Percentiles rank a stretch among this genome's conserved stretches.
Conservation (phyloP, 2,888 invertebrate species). For the Epirrhoe alternata region DNA sequence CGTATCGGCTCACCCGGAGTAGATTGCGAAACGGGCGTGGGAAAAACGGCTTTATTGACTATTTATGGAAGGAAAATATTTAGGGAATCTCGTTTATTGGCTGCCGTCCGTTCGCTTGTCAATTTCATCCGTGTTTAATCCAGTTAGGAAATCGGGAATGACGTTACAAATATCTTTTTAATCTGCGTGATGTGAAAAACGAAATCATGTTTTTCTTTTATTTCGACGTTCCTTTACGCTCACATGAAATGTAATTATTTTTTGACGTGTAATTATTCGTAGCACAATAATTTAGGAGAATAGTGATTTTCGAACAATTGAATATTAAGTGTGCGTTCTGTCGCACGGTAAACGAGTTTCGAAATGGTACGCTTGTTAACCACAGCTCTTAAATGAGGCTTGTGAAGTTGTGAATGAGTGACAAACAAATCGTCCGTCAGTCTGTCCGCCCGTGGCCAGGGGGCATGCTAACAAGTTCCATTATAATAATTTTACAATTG, state of each 20-base stretch:
- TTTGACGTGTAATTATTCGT: constrained; percentile 31
- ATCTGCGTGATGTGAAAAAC: constrained; percentile 23
- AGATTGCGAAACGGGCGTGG: constrained; percentile 66
- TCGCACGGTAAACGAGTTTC: constrained; percentile 46
- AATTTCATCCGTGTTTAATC: constrained; percentile 62
- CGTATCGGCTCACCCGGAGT: constrained; percentile 60
- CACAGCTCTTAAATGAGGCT: constrained; percentile 45
- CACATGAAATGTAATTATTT: constrained; percentile 10
- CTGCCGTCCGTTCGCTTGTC: constrained; percentile 61
- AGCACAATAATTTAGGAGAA: constrained; percentile 29
- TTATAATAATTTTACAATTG: constrained; percentile 42
- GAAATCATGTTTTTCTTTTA: constrained; percentile 7
- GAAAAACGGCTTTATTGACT: constrained; percentile 67
- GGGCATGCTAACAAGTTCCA: constrained; percentile 39
- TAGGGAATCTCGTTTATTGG: constrained; percentile 68
- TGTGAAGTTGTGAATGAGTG: constrained; percentile 53
- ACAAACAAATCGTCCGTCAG: constrained; percentile 65
- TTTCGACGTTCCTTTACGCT: background rate
- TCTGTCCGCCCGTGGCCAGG: constrained; percentile 40
- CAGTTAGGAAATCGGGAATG: constrained; percentile 51
- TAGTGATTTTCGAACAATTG: constrained; percentile 38
- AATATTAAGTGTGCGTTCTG: constrained; percentile 34
- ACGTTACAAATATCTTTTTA: constrained; percentile 34
- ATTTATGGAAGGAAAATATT: constrained; percentile 69
- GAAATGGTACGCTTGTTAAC: constrained; percentile 59